Evolutionary conservation across 2,113 vertebrate species (phyloP), one percentile per base, ranked within the genome.

Genomic region (Tauraco erythrolophus): DNA sequence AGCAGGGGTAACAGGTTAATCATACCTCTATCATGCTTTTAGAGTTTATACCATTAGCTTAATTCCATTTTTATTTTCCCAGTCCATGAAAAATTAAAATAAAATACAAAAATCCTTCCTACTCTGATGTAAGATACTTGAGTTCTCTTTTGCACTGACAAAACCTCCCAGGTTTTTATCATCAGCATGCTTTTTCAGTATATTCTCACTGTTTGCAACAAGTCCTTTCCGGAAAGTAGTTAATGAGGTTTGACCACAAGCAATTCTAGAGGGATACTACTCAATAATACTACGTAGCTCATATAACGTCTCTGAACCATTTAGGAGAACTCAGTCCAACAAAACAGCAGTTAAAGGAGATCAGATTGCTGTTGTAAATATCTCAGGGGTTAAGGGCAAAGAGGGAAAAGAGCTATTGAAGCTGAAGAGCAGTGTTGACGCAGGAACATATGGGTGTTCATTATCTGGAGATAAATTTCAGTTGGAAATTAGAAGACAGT

Each of bases 391-490:
- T 91, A 94, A 92, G 70, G 88, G 88, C 62, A 89, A 80, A 80
- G 79, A 91, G 46, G 45, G 45, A 61, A 86, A 95, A 84, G 71
- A 92, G 58, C 79, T 80, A 21, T 45, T 72, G 91, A 94, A 84
- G 83, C 71, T 88, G 86, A 79, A 79, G 75, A 88, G 75, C 70
- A 76, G 39, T 30, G 58, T 24, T 61, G 88, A 74, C 0, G 15
- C 62, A 62, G 80, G n/a, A 96, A 70, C 41, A 65, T 76, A 53
- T 15, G 60, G 21, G 53, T 53, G 86, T 86, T 94, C 83, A 58
- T 57, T 88, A 92, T 86, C 71, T 43, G 71, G 71, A 81, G 91
- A 92, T 56, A 96, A 89, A 86, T 86, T 91, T 70, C 83, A n/a
- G 58, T 15, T 64, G 58, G 45, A 92, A 86, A 92, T 66, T 41